These are phyloP conservation scores for Rhizomys pruinosus DNA, from an alignment of 2,113 vertebrate species.

Conservation along the genomic window DNA sequence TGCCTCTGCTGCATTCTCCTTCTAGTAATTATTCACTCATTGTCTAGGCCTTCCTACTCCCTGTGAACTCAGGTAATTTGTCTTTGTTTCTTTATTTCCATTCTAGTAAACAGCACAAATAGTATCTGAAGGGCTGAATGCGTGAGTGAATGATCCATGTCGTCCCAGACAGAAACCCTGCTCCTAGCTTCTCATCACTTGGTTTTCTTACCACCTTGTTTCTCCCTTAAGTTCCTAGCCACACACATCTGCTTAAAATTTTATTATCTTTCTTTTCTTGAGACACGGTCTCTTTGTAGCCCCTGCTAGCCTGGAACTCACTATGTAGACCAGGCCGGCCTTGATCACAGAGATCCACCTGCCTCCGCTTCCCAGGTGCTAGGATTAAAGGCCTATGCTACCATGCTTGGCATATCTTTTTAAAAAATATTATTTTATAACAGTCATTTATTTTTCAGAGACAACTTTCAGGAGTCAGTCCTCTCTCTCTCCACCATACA, in stretches of 20 bases:
- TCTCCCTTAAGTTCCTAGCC: background rate
- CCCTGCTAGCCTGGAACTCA: no score
- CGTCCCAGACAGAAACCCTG: background rate
- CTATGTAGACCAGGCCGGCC: no score
- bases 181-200: background rate
- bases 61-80: background rate
- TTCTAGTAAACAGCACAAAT: background rate
- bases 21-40: background rate
- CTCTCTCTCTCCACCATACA: no score
- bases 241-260: background rate
- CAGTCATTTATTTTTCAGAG: background rate
- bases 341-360: no score
- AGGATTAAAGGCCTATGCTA: no score
- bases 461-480: background rate
- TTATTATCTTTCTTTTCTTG: no score
- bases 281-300: no score
- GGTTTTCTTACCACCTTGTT: background rate
- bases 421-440: no score
- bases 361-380: no score
- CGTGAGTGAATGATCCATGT: background rate
- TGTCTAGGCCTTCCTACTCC: background rate
- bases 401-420: no score
- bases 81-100: background rate
- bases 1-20: background rate
- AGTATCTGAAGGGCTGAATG: background rate